A percentile compares a stretch with the other conserved stretches of the same genome.
Evolutionary conservation across 2,113 vertebrate genomes (phyloP).

Genomic region (Pholis gunnellus): DNA sequence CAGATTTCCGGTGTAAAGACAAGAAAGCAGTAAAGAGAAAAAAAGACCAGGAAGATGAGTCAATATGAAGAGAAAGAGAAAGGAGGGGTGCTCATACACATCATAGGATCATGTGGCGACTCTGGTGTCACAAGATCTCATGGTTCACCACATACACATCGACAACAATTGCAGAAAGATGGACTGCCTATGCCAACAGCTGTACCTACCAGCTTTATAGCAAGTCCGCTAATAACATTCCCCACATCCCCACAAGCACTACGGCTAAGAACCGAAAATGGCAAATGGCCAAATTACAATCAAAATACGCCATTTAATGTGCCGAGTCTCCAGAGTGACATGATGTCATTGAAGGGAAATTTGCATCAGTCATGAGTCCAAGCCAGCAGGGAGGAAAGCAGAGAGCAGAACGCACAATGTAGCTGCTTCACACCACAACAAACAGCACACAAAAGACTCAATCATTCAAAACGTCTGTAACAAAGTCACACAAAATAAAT

Average conservation of each 20-base stretch:
- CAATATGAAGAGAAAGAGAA: constrained; percentile 26
- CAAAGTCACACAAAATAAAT: neutral
- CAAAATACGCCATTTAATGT: constrained; percentile 11
- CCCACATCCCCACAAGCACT: constrained; percentile 11
- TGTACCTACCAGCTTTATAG: neutral
- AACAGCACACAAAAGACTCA: neutral
- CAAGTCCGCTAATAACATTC: neutral
- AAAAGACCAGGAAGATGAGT: constrained; percentile 53
- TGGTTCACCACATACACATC: neutral
- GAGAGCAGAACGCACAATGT: neutral
- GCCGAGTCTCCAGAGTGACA: constrained; percentile 7
- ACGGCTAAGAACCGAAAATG: neutral
- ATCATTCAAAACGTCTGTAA: neutral
- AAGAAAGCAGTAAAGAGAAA: constrained; percentile 87
- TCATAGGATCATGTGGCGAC: neutral
- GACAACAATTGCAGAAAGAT: neutral
- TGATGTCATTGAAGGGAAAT: constrained; percentile 6
- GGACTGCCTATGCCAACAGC: neutral
- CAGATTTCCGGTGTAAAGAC: constrained; percentile 89
- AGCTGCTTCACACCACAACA: neutral
- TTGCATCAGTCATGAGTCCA: neutral
- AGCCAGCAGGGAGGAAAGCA: neutral
- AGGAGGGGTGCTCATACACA: neutral
- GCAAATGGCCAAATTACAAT: constrained; percentile 24
- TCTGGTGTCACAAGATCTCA: neutral